These are phyloP conservation scores for Erinaceus europaeus DNA, from an alignment of 2,113 vertebrate species.

Conservation along the genomic window DNA sequence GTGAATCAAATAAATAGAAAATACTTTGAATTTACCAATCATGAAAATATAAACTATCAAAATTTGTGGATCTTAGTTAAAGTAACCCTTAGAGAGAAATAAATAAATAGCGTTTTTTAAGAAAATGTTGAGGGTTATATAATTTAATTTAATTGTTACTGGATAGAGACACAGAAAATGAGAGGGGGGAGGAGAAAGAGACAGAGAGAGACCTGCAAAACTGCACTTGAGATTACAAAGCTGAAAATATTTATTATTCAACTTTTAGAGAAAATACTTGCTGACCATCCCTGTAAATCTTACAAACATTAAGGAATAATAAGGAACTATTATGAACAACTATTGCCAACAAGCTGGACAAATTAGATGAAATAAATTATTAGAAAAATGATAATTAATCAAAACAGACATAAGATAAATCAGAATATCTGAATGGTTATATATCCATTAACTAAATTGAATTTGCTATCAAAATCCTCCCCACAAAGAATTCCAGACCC, in stretches of 20 bases:
- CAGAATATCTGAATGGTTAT: slow-evolving; percentile 4
- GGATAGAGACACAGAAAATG: not conserved
- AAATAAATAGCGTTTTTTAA: no score
- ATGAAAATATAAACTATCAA: no score
- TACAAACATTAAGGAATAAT: not conserved
- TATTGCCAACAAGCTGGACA: not conserved
- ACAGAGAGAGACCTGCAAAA: not conserved
- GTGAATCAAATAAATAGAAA: no score
- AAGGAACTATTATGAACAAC: not conserved
- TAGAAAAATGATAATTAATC: slow-evolving; percentile 1
- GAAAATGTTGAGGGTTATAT: no score
- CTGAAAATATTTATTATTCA: not conserved
- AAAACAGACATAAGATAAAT: slow-evolving; percentile 11
- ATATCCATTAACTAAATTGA: not conserved
- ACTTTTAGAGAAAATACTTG: not conserved
- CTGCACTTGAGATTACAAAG: not conserved
- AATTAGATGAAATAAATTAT: slow-evolving; percentile 26
- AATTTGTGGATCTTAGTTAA: no score
- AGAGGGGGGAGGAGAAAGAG: not conserved
- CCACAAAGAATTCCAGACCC: not conserved
- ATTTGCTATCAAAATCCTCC: not conserved
- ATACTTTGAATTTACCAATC: no score
- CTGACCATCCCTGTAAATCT: not conserved
- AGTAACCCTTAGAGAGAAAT: no score
- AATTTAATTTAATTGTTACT: no score